Evolutionary conservation across 2,888 invertebrate genomes (phyloP), one percentile per base, ranked within the genome.

Genomic region (Agrotis segetum): DNA sequence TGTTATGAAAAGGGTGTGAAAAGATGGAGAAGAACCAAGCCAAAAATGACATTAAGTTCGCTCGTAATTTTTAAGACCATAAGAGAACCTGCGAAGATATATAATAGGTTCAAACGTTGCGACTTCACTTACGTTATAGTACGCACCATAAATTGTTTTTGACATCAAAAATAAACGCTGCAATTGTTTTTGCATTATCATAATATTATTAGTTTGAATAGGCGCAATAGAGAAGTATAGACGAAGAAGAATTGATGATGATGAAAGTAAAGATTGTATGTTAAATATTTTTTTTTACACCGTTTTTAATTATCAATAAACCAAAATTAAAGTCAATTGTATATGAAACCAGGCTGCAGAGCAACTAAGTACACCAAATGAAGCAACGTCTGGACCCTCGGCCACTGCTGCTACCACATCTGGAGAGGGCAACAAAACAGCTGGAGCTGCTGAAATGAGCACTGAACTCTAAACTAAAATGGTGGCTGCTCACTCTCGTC

Each of bases 391-490:
- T 82, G 90, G 85, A 66, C 77, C 79, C 74, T 81, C 79, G 24
- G 58, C 55, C 63, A 75, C 84, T 85, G 67, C 81, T 83, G 70
- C 84, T 82, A 75, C 85, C 89, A 77, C 88, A 91, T 86, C 92
- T 85, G 86, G 86, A 84, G 87, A 85, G 86, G 80, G 83, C 84
- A 88, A 85, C 86, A 92, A 92, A 79, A 87, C 92, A 58, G 86
- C 92, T 24, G 90, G 87, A 61, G 83, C 91, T 49, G 96, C 97
- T 74, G 97, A 97, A 95, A 97, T 97, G 97, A 97, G 97, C 92
- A 97, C 97, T 80, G 97, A 97, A 93, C 96, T 97, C 88, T 97
- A 90, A 97, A 92, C 96, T 97, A 89, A 97, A 90, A 96, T 19
- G 55, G 29, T 29, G 56, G 7, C 34, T 56, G 56, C 13, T 34